Evolutionary conservation across 2,113 vertebrate genomes (phyloP).

Genomic region (Pangasianodon hypophthalmus): DNA sequence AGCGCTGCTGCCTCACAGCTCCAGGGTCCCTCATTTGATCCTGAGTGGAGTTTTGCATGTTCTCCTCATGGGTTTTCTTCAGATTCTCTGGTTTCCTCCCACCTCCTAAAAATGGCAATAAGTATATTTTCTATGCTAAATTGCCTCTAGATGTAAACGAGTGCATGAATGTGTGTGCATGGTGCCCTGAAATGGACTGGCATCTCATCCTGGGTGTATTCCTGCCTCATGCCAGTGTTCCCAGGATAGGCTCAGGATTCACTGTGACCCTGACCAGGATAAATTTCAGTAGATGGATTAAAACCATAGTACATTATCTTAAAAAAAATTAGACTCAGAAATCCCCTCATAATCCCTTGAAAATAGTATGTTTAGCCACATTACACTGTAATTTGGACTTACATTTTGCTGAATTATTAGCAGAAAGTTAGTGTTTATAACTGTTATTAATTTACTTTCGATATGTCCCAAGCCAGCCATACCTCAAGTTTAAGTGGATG

Average conservation of each 20-base stretch:
- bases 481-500: background rate
- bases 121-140: background rate
- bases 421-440: background rate
- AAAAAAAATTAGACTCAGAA: background rate
- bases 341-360: background rate
- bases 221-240: background rate
- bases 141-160: background rate
- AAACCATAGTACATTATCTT: background rate
- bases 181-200: background rate
- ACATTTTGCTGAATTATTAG: conserved; percentile 12
- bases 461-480: background rate
- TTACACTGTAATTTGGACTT: background rate
- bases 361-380: background rate
- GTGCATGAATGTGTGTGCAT: background rate
- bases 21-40: background rate
- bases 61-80: background rate
- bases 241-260: background rate
- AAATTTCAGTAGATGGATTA: background rate
- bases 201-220: background rate
- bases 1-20: background rate
- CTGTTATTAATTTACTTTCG: conserved; percentile 10
- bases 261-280: background rate
- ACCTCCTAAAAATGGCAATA: background rate
- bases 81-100: background rate
- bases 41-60: background rate